Percentiles rank a stretch among this genome's conserved stretches.
Conservation (phyloP, 2,797 vertebrate genomes). For the Chaenodraco wilsoni region DNA sequence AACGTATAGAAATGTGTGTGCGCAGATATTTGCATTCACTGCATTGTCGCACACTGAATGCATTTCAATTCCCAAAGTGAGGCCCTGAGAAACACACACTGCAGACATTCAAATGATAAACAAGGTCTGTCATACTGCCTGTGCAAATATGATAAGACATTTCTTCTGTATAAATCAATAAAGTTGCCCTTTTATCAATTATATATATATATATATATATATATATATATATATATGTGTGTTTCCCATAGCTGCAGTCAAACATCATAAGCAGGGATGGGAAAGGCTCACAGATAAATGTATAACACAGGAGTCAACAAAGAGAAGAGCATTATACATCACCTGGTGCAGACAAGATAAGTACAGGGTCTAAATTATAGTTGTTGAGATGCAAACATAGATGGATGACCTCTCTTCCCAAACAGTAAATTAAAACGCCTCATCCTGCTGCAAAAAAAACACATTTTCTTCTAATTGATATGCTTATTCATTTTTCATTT, state of each 20-base stretch:
- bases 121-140: slow-evolving; percentile 35
- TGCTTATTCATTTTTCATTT: slow-evolving; percentile 48
- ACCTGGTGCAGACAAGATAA: slow-evolving; percentile 70
- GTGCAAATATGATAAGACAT: slow-evolving; percentile 61
- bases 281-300: slow-evolving; percentile 68
- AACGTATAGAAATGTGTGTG: not conserved
- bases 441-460: slow-evolving; percentile 38
- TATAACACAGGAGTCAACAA: slow-evolving; percentile 68
- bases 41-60: slow-evolving; percentile 5
- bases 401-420: slow-evolving; percentile 73
- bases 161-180: slow-evolving; percentile 59
- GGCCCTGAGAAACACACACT: not conserved
- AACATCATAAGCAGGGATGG: slow-evolving; percentile 59
- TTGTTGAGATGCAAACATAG: slow-evolving; percentile 74
- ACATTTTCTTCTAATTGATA: slow-evolving; percentile 47
- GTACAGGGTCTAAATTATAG: slow-evolving; percentile 71
- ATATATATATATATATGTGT: too few species aligned
- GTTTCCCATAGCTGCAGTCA: slow-evolving; percentile 43
- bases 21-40: slow-evolving; percentile 21
- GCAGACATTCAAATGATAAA: slow-evolving; percentile 49
- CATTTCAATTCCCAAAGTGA: slow-evolving; percentile 42
- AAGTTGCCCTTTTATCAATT: slow-evolving; percentile 60
- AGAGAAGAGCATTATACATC: slow-evolving; percentile 62
- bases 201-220: not conserved
- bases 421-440: slow-evolving; percentile 71